Evolutionary conservation across 2,113 vertebrate genomes (phyloP).

Genomic region (Mystacornis crossleyi): DNA sequence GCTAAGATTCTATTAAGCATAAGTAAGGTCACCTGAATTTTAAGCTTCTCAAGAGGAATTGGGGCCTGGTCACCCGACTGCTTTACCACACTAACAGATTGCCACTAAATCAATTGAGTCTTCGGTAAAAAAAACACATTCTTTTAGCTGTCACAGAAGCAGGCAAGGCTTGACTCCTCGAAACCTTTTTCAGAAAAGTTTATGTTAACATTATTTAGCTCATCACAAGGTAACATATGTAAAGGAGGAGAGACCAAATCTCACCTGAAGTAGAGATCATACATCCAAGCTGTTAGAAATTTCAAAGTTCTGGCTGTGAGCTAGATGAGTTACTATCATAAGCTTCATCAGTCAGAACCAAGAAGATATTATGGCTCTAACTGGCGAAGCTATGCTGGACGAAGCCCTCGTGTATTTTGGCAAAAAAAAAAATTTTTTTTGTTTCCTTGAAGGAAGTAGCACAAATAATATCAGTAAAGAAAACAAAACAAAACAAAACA

Average conservation of each 20-base stretch:
- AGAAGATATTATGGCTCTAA: not conserved
- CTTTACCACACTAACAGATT: not conserved
- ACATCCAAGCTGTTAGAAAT: not conserved
- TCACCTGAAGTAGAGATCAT: not conserved
- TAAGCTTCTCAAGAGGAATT: not conserved
- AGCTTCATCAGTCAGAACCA: not conserved
- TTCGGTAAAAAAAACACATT: not conserved
- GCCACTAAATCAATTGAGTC: not conserved
- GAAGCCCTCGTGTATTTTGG: not conserved
- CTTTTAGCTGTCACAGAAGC: not conserved
- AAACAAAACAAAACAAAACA: not conserved
- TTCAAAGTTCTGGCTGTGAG: not conserved
- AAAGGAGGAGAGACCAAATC: not conserved
- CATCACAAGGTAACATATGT: not conserved
- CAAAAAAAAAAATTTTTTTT: not conserved
- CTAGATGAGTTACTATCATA: not conserved
- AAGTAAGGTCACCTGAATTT: not conserved
- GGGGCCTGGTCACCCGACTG: not conserved
- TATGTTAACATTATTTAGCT: not conserved
- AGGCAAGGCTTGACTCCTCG: not conserved
- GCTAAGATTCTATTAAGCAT: not conserved
- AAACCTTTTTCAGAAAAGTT: not conserved
- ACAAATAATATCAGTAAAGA: not conserved
- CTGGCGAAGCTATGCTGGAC: not conserved
- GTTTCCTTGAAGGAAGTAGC: not conserved